Evolutionary conservation across 2,797 vertebrate species (phyloP), one percentile per base, ranked within the genome.

Genomic region (Chiloscyllium punctatum): DNA sequence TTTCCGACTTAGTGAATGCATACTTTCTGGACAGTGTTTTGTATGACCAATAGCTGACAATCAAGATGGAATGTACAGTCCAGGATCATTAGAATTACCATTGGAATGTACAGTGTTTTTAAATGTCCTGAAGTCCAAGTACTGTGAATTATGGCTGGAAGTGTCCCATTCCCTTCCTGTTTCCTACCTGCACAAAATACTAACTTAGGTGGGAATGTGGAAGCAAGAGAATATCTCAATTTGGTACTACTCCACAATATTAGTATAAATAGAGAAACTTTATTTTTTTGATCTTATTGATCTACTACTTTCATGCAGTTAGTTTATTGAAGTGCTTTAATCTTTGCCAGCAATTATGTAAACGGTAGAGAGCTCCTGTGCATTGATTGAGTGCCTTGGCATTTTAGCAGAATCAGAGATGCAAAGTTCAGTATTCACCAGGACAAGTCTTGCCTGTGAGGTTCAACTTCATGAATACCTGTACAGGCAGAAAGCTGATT

Each of bases 121-220:
- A 74, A 77, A 77, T 53, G 16, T 53, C 94, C 94, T 77, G 4
- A 57, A 95, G 90, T 74, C 94, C 21, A 94, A 53, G 69, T 77
- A 95, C 71, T 95, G 94, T 95, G 94, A 95, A 77, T 13, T 77
- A 51, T 95, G 51, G 53, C 42, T 18, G 94, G 94, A 77, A 94
- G 48, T 72, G 25, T 37, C 2, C 72, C 72, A 77, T 95, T 95
- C 7, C 13, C 57, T 37, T 18, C 68, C 94, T 95, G 94, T 74
- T 74, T 77, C 33, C 71, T 48, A 95, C 69, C 94, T 95, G 94
- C 94, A 77, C 94, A 95, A 77, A 92, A 51, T 13, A 94, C 42
- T 30, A 48, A 94, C 51, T 51, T 51, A 77, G 94, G 11, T 77
- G 94, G 94, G 42, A 69, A 57, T n/a, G 48, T 72, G 71, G 53